Conservation (phyloP, 2,797 vertebrate species). For the Urosaurus nigricauda region DNA sequence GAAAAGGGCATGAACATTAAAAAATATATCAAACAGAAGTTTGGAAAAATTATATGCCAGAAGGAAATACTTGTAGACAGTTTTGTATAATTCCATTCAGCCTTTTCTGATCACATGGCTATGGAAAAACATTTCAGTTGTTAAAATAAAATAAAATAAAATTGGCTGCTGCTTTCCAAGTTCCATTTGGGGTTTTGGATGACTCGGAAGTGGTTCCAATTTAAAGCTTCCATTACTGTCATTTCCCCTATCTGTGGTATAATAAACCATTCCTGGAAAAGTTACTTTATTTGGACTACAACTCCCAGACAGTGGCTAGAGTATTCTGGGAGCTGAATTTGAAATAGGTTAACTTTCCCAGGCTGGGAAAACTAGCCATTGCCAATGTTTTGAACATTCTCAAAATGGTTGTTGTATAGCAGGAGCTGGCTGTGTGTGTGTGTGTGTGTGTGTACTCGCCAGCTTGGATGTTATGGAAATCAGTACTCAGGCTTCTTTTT, state of each 20-base stretch:
- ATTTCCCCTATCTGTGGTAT: not conserved
- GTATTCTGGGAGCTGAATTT: too few species aligned
- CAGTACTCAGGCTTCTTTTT: not conserved
- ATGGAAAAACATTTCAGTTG: slow-evolving; percentile 69
- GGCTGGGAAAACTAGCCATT: not conserved
- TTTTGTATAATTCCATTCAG: slow-evolving; percentile 67
- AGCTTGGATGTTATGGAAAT: not conserved
- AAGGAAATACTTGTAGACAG: slow-evolving; percentile 70
- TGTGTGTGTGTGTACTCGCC: too few species aligned
- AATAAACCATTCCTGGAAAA: not conserved
- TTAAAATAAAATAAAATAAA: slow-evolving; percentile 3
- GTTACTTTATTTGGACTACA: too few species aligned
- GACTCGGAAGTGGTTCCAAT: slow-evolving; percentile 66
- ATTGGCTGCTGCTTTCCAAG: not conserved
- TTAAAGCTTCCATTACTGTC: slow-evolving; percentile 59
- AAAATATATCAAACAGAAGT: slow-evolving; percentile 65
- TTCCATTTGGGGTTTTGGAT: slow-evolving; percentile 40
- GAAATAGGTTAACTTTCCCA: too few species aligned
- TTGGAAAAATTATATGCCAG: slow-evolving; percentile 40
- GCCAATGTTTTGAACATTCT: not conserved
- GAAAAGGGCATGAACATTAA: slow-evolving; percentile 56
- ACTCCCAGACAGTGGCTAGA: too few species aligned
- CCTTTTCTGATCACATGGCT: slow-evolving; percentile 63
- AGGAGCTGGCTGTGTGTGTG: not conserved
- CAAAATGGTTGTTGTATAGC: not conserved